Base-by-base conservation (phyloP, 2,888 invertebrate species). In the Pachliopta kotzebuea region DNA sequence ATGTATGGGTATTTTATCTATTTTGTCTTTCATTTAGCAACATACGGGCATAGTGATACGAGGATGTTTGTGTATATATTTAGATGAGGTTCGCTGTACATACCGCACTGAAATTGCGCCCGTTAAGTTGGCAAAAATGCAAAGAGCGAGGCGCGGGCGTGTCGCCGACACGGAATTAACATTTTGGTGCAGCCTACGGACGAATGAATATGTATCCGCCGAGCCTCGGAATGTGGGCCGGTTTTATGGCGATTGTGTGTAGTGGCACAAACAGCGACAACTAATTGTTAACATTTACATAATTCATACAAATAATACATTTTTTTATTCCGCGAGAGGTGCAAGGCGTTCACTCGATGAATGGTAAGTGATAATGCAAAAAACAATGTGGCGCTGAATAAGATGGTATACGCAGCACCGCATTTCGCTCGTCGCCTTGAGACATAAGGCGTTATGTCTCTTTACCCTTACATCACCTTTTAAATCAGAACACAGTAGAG, bases 81-180 rank as follows among this genome's bases (percentile, higher is more conserved):
- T 24, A 58, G 57, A 60, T 61, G 42, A 29, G 52, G 49, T 49
- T 55, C 58, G 49, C 21, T 53, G 54, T 58, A 63, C 54, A 63
- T 62, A 65, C 67, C 53, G 67, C 66, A 49, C 66, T 60, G 69
- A 67, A 70, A 72, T 70, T 72, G 69, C 71, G 69, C 68, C 57
- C 63, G 65, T 65, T 64, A 69, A 71, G 81, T 80, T 79, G 81
- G 80, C 81, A 85, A 89, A 88, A 89, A 88, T 86, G 84, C 84
- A 86, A 85, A 85, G 80, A 77, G 75, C 72, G 76, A 79, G 67
- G 75, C 76, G 74, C 76, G 78, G 78, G 76, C 73, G 77, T 77
- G 84, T 81, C 85, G 88, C 85, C 85, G 88, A 86, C 83, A 80
- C 76, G 79, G 81, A 85, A 89, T 90, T 88, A 86, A 82, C 86